phyloP scores from a whole-genome alignment of 2,888 invertebrate genomes.

The Stenodema calcarata region DNA sequence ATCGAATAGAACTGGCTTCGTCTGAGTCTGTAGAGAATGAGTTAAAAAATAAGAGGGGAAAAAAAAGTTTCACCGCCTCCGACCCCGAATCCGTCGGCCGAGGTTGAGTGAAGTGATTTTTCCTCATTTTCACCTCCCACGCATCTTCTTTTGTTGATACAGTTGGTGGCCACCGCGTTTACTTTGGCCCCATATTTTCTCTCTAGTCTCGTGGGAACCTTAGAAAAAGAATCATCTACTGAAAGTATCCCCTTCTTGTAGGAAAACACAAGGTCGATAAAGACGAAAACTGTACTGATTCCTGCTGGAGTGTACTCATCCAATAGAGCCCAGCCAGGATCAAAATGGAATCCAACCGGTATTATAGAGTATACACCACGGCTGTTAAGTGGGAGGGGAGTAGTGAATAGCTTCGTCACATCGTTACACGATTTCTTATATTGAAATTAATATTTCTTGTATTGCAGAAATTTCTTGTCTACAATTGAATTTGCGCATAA shows the following conservation, averaged over 20 bases:
- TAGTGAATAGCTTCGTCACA: too few species aligned
- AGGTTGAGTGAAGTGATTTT: conserved; percentile 3
- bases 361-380: too few species aligned
- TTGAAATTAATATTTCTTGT: too few species aligned
- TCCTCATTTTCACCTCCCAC: conserved; percentile 10
- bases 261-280: not conserved
- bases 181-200: not conserved
- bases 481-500: too few species aligned
- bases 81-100: not conserved
- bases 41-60: not conserved
- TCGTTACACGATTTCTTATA: too few species aligned
- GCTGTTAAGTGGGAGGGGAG: too few species aligned
- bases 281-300: too few species aligned
- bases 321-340: too few species aligned
- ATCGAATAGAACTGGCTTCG: not conserved
- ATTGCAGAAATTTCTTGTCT: too few species aligned
- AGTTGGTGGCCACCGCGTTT: not conserved
- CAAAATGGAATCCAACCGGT: too few species aligned
- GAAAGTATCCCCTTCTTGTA: not conserved
- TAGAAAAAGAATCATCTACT: not conserved
- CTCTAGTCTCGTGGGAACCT: not conserved
- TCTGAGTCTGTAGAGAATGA: not conserved
- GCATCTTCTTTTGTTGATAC: not conserved
- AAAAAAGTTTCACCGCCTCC: not conserved
- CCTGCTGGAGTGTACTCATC: too few species aligned